Percentiles rank a stretch among this genome's conserved stretches.
These are phyloP conservation scores for Polylopha cassiicola DNA, from an alignment of 2,888 invertebrate species.

Conservation along the genomic window DNA sequence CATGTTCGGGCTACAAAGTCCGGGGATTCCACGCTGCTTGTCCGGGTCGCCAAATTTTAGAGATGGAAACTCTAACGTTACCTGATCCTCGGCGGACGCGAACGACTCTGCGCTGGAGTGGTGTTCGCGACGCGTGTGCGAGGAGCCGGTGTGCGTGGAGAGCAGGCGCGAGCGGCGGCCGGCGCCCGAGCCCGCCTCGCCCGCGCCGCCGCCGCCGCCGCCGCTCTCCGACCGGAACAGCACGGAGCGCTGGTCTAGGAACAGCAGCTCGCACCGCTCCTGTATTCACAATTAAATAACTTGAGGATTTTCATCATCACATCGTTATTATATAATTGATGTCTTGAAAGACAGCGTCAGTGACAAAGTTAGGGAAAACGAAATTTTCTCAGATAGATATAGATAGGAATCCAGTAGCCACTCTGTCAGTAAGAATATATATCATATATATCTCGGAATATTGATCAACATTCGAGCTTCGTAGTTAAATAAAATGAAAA, in stretches of 20 bases:
- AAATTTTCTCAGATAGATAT: too few relatives aligned
- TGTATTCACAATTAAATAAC: conserved; percentile 54
- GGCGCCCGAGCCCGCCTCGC: conserved; percentile 39
- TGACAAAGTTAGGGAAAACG: too few relatives aligned
- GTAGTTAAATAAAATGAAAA: too few relatives aligned
- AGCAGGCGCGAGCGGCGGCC: conserved; percentile 57
- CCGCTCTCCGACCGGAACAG: conserved; percentile 88
- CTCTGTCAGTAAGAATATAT: too few relatives aligned
- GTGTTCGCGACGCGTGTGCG: conserved; percentile 74
- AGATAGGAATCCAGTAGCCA: too few relatives aligned
- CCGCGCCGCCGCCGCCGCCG: conserved; percentile 51
- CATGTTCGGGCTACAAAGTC: too few relatives aligned
- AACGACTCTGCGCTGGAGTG: conserved; percentile 96
- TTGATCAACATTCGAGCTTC: too few relatives aligned
- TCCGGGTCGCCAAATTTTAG: background rate
- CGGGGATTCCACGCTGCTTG: too few relatives aligned
- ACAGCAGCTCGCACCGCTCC: conserved; percentile 91
- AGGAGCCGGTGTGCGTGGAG: conserved; percentile 63
- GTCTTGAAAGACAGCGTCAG: background rate
- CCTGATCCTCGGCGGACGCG: conserved; percentile 95
- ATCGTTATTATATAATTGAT: background rate
- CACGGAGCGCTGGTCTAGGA: conserved; percentile 92
- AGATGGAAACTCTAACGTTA: conserved; percentile 34
- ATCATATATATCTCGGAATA: too few relatives aligned
- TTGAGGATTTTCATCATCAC: too few relatives aligned